A percentile compares a stretch with the other conserved stretches of the same genome.
phyloP scores from a whole-genome alignment of 2,888 invertebrate genomes.

The Mesorhabditis sp. region DNA sequence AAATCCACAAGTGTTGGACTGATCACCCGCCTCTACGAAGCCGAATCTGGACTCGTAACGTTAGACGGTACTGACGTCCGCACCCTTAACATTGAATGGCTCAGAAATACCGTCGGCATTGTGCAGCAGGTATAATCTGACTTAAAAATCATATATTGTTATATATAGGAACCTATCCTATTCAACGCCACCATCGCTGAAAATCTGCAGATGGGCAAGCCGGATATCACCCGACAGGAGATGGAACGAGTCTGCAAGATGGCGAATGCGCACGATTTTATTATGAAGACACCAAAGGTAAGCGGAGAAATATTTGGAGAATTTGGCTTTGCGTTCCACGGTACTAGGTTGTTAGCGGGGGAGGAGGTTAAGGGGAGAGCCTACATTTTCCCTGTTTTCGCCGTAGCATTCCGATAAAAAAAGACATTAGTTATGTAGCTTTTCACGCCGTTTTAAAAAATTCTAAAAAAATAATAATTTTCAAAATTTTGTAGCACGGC shows the following conservation, averaged over 20 bases:
- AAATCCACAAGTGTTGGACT: constrained; percentile 40
- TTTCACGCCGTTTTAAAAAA: not conserved
- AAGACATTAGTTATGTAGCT: too few relatives aligned
- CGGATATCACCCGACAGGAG: constrained; percentile 30
- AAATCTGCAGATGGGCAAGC: constrained; percentile 38
- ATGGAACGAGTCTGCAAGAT: constrained; percentile 44
- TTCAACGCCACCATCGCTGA: constrained; percentile 46
- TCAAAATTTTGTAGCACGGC: not conserved
- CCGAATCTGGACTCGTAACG: constrained; percentile 30
- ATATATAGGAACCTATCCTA: constrained; percentile 36
- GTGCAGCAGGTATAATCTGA: constrained; percentile 32
- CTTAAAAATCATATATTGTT: not conserved
- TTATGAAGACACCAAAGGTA: constrained; percentile 39
- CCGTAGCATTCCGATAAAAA: too few relatives aligned
- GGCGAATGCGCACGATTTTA: constrained; percentile 53
- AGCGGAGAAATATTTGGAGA: not conserved
- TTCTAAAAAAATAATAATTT: constrained; percentile 6
- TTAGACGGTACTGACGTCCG: constrained; percentile 45
- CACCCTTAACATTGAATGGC: constrained; percentile 38
- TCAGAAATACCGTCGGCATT: constrained; percentile 43
- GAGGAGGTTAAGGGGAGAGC: too few relatives aligned
- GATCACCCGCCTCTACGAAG: constrained; percentile 34
- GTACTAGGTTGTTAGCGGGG: too few relatives aligned
- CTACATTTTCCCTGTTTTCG: too few relatives aligned
- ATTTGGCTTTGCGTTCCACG: not conserved